Evolutionary conservation across 2,113 vertebrate genomes (phyloP).

Genomic region (Lepus europaeus): DNA sequence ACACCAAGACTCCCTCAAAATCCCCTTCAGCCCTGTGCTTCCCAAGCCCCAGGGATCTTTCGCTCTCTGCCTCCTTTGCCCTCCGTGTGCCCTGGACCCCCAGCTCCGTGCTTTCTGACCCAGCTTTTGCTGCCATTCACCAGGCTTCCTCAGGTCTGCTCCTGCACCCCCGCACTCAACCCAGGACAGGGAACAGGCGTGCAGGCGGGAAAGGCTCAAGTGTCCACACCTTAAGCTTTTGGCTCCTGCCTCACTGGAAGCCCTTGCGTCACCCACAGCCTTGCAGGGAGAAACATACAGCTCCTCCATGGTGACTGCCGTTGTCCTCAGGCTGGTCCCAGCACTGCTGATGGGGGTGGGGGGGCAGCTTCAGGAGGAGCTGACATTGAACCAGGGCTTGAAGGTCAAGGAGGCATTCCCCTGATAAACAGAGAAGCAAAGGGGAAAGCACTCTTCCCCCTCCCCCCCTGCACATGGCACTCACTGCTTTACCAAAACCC

Average conservation of each 20-base stretch:
- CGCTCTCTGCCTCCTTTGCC: neutral
- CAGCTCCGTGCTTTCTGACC: neutral
- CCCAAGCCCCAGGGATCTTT: neutral
- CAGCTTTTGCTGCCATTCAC: neutral
- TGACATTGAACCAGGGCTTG: neutral
- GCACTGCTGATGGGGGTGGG: neutral
- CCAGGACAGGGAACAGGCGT: neutral
- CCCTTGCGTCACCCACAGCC: neutral
- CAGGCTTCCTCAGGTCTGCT: neutral
- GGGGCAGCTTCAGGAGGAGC: neutral
- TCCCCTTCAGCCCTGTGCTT: neutral
- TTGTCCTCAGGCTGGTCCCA: neutral
- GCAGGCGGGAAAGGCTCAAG: neutral
- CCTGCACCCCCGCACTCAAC: neutral
- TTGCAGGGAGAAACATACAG: neutral
- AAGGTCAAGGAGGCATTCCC: neutral
- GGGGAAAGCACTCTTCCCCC: neutral
- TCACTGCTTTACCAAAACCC: neutral
- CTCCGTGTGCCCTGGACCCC: constrained; percentile 19
- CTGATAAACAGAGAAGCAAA: neutral
- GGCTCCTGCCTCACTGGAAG: neutral
- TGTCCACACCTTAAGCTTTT: neutral
- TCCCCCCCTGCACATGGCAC: neutral
- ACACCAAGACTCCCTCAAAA: neutral
- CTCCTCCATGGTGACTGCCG: too few relatives aligned